Base-by-base conservation (phyloP, 2,797 vertebrate genomes). In the Mallotus villosus region DNA sequence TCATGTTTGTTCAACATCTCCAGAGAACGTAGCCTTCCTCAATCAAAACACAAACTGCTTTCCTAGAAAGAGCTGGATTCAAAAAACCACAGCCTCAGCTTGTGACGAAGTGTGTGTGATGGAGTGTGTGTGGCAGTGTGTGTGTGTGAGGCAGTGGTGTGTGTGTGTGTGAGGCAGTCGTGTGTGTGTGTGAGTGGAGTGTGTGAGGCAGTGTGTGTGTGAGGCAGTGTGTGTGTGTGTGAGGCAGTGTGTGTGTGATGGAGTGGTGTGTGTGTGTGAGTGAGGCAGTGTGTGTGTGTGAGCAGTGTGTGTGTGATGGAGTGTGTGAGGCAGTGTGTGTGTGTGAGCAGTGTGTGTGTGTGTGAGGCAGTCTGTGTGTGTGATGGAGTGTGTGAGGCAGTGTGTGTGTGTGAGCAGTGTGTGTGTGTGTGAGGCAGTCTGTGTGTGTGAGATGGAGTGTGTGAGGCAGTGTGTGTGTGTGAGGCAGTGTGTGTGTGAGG, bases 91-190 rank as follows among this genome's bases (percentile, higher is more conserved):
- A 29, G 5, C 63, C 51, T 22, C 27, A 55, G 21, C 6, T 25
- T 37, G 29, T n/a, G 46, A 34, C 58, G 79, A 76, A 78, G 5
- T 17, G 70, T 19, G 62, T 22, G 66, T 70, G 32, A n/a, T n/a
- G n/a, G n/a, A 32, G 32, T 32, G 32, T 34, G 32, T 34, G 32
- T 5, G 5, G 32, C 32, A 34, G 4, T 1, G 32, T 34, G 32
- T 34, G 32, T 34, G 32, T 34, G 32, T 34, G 32, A 34, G 32
- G 32, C 32, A 34, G 4, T 0, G 2, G 25, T 27, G 32, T 34
- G 29, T 19, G 75, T 74, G 79, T 75, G 46, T 0, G 75, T 77
- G 71, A 2, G 25, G 70, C 16, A 75, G 77, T 51, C 55, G n/a
- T n/a, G n/a, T n/a, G 5, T 17, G 70, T 19, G 62, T 22, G 66